Percentiles rank a stretch among this genome's conserved stretches.
These are phyloP conservation scores for Pristionchus japonicus DNA, from an alignment of 2,888 invertebrate genomes.

Conservation along the genomic window DNA sequence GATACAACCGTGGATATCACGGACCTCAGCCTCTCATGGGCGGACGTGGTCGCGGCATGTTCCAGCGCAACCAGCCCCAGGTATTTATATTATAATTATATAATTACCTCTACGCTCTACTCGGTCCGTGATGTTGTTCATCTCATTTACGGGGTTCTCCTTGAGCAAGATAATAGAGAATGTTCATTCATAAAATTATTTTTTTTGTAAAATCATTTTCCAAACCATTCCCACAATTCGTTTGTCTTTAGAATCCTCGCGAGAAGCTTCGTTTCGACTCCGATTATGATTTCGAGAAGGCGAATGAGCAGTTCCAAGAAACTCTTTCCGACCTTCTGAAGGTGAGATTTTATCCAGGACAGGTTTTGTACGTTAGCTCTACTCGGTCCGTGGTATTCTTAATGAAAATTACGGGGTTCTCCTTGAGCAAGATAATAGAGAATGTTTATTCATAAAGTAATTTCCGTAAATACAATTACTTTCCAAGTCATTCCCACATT, in stretches of 20 bases:
- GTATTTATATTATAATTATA: background rate
- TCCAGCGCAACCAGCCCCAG: conserved; percentile 45
- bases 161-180: conserved; percentile 22
- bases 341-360: conserved; percentile 44
- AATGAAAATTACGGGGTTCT: conserved; percentile 37
- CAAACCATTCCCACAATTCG: background rate
- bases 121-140: background rate
- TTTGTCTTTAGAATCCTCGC: conserved; percentile 53
- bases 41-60: conserved; percentile 34
- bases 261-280: conserved; percentile 73
- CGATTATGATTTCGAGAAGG: conserved; percentile 98
- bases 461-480: background rate
- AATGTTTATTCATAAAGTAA: background rate
- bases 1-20: conserved; percentile 52
- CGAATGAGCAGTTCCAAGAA: conserved; percentile 92
- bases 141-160: conserved; percentile 16
- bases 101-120: background rate
- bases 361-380: background rate
- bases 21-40: conserved; percentile 47
- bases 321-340: conserved; percentile 58
- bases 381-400: conserved; percentile 38
- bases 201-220: background rate
- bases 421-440: conserved; percentile 46
- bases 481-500: conserved; percentile 40
- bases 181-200: background rate